Conservation (phyloP, 1,140 invertebrate genomes). For the Dufourea novaeangliae region DNA sequence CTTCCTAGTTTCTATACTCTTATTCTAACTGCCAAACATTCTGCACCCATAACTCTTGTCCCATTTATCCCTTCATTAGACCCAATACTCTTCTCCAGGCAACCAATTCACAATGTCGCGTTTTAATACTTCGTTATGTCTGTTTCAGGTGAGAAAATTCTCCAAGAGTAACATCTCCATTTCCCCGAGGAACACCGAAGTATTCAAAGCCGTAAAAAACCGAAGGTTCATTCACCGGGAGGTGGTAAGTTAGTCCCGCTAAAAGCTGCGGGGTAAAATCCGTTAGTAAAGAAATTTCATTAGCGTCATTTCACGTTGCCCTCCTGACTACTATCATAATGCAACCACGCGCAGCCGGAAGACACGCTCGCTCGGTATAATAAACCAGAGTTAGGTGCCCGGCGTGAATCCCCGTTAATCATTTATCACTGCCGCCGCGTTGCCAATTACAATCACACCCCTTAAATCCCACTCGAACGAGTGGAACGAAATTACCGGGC, state of each 20-base stretch:
- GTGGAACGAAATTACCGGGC: conserved; percentile 20
- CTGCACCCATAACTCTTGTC: neutral
- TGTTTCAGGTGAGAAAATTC: conserved; percentile 6
- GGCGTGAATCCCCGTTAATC: neutral
- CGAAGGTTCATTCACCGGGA: conserved; percentile 2
- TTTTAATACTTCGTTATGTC: neutral
- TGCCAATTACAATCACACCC: conserved; percentile 26
- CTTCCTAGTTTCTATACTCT: too few relatives aligned
- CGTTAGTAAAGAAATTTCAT: neutral
- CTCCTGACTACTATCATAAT: conserved; percentile 1
- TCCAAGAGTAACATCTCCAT: neutral
- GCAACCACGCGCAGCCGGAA: too few relatives aligned
- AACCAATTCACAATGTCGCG: neutral
- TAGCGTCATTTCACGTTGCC: neutral
- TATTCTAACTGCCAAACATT: neutral
- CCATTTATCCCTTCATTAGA: neutral
- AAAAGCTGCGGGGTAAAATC: conserved; percentile 1
- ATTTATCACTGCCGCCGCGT: neutral
- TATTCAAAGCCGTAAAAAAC: neutral
- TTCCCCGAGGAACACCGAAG: neutral
- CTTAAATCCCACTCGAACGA: conserved; percentile 40
- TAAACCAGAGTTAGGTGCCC: neutral
- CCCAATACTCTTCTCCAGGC: neutral
- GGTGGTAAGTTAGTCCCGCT: conserved; percentile 3
- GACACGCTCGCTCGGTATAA: too few relatives aligned